phyloP scores from a whole-genome alignment of 2,888 invertebrate species.

The Platycheirus rosarum region DNA sequence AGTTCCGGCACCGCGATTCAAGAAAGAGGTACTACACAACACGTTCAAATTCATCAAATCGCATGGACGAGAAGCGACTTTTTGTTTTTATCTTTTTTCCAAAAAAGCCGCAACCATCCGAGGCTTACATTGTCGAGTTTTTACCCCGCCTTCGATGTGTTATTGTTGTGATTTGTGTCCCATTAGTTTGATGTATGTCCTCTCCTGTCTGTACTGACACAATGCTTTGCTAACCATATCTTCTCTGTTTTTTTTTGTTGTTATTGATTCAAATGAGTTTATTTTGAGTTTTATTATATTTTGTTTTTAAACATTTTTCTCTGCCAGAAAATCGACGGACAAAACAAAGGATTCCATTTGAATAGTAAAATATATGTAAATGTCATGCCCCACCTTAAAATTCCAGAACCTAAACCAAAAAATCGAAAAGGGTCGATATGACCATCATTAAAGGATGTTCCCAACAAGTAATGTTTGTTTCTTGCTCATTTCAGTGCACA shows the following conservation, averaged over 20 bases:
- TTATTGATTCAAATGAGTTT: slow-evolving; percentile 5
- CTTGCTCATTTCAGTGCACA: background rate
- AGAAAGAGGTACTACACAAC: slow-evolving; percentile 80
- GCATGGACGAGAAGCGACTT: slow-evolving; percentile 66
- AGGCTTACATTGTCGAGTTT: slow-evolving; percentile 68
- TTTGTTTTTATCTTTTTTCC: slow-evolving; percentile 26
- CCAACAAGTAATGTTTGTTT: background rate
- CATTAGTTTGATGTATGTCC: slow-evolving; percentile 13
- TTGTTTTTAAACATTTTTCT: slow-evolving; percentile 26
- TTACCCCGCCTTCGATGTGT: slow-evolving; percentile 30
- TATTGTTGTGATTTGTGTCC: slow-evolving; percentile 27
- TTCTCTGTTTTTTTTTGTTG: background rate
- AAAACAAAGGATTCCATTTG: slow-evolving; percentile 42
- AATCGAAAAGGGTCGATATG: slow-evolving; percentile 18
- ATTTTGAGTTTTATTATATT: slow-evolving; percentile 16
- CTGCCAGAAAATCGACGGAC: slow-evolving; percentile 41
- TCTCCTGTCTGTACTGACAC: background rate
- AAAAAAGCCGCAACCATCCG: slow-evolving; percentile 33
- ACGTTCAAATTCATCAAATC: slow-evolving; percentile 62
- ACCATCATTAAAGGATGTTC: background rate
- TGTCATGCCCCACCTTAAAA: slow-evolving; percentile 53
- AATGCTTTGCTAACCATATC: slow-evolving; percentile 32
- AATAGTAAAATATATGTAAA: slow-evolving; percentile 51
- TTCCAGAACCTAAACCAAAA: slow-evolving; percentile 46
- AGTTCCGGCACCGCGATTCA: slow-evolving; percentile 80